Percentiles rank a stretch among this genome's conserved stretches.
phyloP scores from a whole-genome alignment of 1,140 invertebrate genomes.

The Eubasilissa regina region DNA sequence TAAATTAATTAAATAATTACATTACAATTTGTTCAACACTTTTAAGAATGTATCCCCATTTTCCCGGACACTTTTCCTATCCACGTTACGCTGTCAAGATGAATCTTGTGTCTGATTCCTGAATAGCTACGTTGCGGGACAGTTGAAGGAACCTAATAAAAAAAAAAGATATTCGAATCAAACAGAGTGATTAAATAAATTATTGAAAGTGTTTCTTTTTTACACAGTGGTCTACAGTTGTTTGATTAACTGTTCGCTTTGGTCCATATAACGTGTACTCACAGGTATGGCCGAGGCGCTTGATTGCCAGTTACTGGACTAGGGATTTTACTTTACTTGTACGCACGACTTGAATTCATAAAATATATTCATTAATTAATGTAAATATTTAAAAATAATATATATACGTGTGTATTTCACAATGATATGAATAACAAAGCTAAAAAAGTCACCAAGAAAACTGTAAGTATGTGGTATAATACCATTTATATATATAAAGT shows the following conservation, averaged over 20 bases:
- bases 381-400: no score
- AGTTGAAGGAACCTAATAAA: not conserved
- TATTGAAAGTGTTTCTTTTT: no score
- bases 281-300: not conserved
- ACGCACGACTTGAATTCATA: not conserved
- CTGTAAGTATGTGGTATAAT: no score
- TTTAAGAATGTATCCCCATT: not conserved
- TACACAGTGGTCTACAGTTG: not conserved
- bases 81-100: not conserved
- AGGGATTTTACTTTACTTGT: not conserved
- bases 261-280: not conserved
- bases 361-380: no score
- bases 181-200: no score
- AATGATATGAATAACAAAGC: no score
- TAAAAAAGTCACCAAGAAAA: no score
- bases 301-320: slow-evolving; percentile 1
- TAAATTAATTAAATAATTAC: no score
- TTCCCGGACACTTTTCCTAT: not conserved
- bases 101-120: slow-evolving; percentile 1
- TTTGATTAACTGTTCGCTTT: not conserved
- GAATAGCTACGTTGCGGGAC: not conserved
- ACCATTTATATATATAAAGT: no score
- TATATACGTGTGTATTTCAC: no score
- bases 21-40: no score
- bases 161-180: no score